A percentile compares a stretch with the other conserved stretches of the same genome.
phyloP scores from a whole-genome alignment of 2,113 vertebrate genomes.

The Himantopus leucocephalus region DNA sequence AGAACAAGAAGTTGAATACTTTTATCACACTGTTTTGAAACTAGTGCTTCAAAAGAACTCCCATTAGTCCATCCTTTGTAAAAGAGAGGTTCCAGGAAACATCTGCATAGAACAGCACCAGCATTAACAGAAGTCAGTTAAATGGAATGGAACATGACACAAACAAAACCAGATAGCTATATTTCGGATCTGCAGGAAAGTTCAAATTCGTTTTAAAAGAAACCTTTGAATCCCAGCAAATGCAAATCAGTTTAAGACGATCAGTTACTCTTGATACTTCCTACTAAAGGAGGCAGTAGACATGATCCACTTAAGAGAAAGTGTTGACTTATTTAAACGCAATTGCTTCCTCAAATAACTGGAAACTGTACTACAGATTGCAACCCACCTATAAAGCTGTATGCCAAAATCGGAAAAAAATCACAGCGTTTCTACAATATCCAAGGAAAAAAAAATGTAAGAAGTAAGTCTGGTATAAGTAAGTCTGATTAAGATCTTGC shows the following conservation, averaged over 20 bases:
- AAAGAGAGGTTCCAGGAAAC: conserved; percentile 46
- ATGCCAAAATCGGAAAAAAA: neutral
- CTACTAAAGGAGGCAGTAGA: neutral
- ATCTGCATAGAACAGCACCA: neutral
- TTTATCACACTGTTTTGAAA: conserved; percentile 45
- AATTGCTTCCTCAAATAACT: conserved; percentile 51
- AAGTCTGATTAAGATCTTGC: neutral
- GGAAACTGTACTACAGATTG: neutral
- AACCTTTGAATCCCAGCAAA: neutral
- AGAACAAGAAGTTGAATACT: neutral
- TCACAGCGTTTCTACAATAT: neutral
- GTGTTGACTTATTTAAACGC: neutral
- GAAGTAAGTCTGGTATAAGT: neutral
- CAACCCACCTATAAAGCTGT: neutral
- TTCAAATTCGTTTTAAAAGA: neutral
- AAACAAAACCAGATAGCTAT: neutral
- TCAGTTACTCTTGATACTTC: neutral
- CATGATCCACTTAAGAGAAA: neutral
- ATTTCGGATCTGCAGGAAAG: neutral
- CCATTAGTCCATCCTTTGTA: conserved; percentile 6
- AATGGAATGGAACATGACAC: neutral
- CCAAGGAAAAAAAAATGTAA: neutral
- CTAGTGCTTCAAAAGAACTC: neutral
- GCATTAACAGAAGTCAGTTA: neutral
- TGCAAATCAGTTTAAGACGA: neutral